These are phyloP conservation scores for Upupa epops DNA, from an alignment of 2,113 vertebrate species.

Conservation along the genomic window DNA sequence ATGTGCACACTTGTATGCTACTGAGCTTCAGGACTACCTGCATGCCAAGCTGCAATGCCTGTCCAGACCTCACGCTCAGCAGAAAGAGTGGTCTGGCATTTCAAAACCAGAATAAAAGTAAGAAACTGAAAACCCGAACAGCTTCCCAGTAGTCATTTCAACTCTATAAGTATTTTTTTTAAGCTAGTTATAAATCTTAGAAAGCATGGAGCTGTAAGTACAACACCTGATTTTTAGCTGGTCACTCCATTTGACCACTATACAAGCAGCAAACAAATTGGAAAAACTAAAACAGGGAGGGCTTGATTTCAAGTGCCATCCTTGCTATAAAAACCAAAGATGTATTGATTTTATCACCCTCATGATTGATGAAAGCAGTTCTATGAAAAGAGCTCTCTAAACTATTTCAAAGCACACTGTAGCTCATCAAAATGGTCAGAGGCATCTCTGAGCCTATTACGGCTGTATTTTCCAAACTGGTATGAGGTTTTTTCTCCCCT, in stretches of 20 bases:
- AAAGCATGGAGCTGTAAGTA: not conserved
- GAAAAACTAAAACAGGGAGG: not conserved
- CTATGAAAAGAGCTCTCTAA: constrained; percentile 46
- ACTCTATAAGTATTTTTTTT: not conserved
- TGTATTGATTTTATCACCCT: constrained; percentile 49
- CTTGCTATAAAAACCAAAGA: constrained; percentile 13
- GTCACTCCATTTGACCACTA: not conserved
- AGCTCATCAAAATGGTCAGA: constrained; percentile 33
- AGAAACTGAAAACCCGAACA: not conserved
- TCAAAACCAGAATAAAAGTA: not conserved
- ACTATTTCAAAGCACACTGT: constrained; percentile 49
- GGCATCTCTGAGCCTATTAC: constrained; percentile 7
- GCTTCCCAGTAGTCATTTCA: not conserved
- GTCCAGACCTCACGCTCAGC: not conserved
- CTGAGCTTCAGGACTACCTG: not conserved
- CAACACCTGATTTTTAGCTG: not conserved
- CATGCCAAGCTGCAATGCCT: not conserved
- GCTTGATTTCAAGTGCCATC: constrained; percentile 3
- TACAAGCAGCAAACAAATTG: constrained; percentile 17
- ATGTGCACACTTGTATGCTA: not conserved
- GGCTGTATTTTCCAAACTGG: not conserved
- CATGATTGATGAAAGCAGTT: constrained; percentile 41
- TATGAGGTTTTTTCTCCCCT: not conserved
- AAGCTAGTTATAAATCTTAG: not conserved
- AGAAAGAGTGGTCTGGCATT: not conserved